Conservation (phyloP, 2,888 invertebrate genomes). For the Thyatira batis region DNA sequence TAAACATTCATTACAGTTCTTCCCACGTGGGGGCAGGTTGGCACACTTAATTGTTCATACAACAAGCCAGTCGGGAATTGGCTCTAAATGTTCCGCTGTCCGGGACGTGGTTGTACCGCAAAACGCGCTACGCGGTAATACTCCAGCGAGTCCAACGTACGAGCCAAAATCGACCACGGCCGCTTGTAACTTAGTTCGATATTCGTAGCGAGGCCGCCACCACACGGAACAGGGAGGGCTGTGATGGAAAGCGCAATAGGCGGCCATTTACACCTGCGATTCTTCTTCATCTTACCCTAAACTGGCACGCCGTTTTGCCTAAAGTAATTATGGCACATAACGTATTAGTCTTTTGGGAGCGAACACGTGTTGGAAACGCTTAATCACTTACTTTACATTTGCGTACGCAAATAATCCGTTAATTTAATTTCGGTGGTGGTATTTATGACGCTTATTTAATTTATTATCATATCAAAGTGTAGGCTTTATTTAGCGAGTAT, state of each 20-base stretch:
- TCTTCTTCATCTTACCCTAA: slow-evolving; percentile 80
- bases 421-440: slow-evolving; percentile 75
- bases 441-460: slow-evolving; percentile 78
- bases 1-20: slow-evolving; percentile 74
- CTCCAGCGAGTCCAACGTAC: slow-evolving; percentile 39
- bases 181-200: slow-evolving; percentile 48
- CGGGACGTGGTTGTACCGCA: slow-evolving; percentile 69
- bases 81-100: slow-evolving; percentile 74
- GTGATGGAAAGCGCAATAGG: slow-evolving; percentile 76
- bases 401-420: slow-evolving; percentile 77
- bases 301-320: slow-evolving; percentile 73
- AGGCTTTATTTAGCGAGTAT: slow-evolving; percentile 67
- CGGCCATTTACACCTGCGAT: slow-evolving; percentile 79
- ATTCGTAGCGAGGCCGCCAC: slow-evolving; percentile 34
- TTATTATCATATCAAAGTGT: slow-evolving; percentile 78
- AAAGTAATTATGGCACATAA: slow-evolving; percentile 79
- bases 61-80: slow-evolving; percentile 78
- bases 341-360: slow-evolving; percentile 80
- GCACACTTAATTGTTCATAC: slow-evolving; percentile 79
- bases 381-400: slow-evolving; percentile 80
- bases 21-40: slow-evolving; percentile 66
- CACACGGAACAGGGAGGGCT: slow-evolving; percentile 35
- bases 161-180: slow-evolving; percentile 61
- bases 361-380: slow-evolving; percentile 76
- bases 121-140: slow-evolving; percentile 58